Conservation (phyloP, 37 sponge, comb jelly and placozoan genomes). For the Aphrocallistes beatrix region DNA sequence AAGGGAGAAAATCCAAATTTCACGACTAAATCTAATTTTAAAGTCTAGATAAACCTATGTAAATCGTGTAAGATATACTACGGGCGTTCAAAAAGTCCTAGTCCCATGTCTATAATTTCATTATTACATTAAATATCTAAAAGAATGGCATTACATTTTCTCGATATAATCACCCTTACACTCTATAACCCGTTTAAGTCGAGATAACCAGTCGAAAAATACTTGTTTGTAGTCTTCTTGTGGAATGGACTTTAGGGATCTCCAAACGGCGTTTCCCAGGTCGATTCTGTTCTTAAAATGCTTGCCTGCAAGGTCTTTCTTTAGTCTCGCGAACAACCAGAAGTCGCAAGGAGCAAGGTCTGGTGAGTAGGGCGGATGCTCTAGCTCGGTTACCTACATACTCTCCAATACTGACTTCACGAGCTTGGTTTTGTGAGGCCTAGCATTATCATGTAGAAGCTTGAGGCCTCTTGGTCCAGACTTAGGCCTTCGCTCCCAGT, state of each 20-base stretch:
- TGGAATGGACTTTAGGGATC: background rate
- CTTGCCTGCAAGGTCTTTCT: background rate
- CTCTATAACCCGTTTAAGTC: background rate
- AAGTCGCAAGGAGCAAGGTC: background rate
- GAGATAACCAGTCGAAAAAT: background rate
- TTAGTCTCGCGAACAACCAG: background rate
- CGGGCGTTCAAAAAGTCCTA: no score
- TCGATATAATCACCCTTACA: no score
- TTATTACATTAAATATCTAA: no score
- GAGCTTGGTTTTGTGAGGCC: background rate
- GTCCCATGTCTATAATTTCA: no score
- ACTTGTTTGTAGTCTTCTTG: background rate
- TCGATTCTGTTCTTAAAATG: background rate
- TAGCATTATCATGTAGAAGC: background rate
- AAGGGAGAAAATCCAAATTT: background rate
- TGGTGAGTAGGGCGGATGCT: background rate
- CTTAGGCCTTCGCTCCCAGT: background rate
- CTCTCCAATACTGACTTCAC: background rate
- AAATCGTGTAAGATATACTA: background rate
- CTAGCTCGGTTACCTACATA: background rate
- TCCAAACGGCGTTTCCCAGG: background rate
- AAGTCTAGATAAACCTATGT: background rate
- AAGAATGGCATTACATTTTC: no score
- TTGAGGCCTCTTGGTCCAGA: background rate
- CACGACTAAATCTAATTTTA: background rate